A percentile compares a stretch with the other conserved stretches of the same genome.
Evolutionary conservation across 2,888 invertebrate species (phyloP).

Genomic region (Drosophila neutralis): DNA sequence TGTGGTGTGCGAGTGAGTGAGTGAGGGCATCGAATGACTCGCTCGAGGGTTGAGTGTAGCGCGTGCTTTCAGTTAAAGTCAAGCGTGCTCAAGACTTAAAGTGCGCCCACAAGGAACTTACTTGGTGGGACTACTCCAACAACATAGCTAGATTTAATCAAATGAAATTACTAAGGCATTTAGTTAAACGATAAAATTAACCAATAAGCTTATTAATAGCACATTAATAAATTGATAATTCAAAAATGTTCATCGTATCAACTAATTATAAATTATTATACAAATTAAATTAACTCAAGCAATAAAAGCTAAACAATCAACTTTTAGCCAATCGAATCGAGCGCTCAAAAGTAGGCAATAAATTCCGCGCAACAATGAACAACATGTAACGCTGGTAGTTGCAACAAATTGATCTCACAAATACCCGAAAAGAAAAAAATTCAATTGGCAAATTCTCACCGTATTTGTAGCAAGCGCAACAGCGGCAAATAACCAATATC

Average conservation of each 20-base stretch:
- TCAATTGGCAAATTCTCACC: constrained; percentile 48
- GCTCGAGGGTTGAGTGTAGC: constrained; percentile 24
- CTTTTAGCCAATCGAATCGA: constrained; percentile 7
- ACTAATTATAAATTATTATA: constrained; percentile 6
- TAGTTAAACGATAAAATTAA: constrained; percentile 29
- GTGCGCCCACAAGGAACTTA: constrained; percentile 47
- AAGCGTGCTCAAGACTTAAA: constrained; percentile 54
- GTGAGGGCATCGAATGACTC: constrained; percentile 37
- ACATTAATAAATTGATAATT: constrained; percentile 19
- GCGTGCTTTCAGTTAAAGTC: constrained; percentile 54
- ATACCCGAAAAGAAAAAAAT: constrained; percentile 22
- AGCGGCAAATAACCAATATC: constrained; percentile 43
- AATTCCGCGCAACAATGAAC: constrained; percentile 25
- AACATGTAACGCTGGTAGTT: constrained; percentile 17
- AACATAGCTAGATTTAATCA: constrained; percentile 39
- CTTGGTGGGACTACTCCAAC: constrained; percentile 25
- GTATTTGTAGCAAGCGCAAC: constrained; percentile 30
- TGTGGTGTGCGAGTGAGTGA: constrained; percentile 7
- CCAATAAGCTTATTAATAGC: constrained; percentile 6
- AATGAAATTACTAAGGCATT: constrained; percentile 29
- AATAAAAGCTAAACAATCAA: constrained; percentile 15
- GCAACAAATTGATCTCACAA: constrained; percentile 48
- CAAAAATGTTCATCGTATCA: constrained; percentile 11
- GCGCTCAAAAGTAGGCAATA: constrained; percentile 38
- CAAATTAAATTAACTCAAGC: constrained; percentile 11